Percentiles rank a stretch among this genome's conserved stretches.
These are phyloP conservation scores for Chloropsis cyanopogon DNA, from an alignment of 2,113 vertebrate genomes.

Conservation along the genomic window DNA sequence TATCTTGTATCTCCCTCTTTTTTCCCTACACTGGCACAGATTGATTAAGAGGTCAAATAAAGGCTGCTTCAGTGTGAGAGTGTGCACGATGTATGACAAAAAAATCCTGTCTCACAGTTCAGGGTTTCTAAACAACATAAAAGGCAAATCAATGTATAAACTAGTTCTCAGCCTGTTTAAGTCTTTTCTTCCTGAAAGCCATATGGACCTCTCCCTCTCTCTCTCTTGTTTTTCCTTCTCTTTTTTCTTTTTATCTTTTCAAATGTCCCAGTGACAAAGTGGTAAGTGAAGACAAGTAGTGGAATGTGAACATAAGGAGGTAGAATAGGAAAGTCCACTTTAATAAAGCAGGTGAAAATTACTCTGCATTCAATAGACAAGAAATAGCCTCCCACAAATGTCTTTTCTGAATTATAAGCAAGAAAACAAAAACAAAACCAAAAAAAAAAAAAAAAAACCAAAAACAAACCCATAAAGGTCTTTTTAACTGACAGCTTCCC, in stretches of 20 bases:
- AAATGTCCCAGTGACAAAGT: neutral
- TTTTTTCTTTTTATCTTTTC: neutral
- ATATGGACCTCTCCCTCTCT: neutral
- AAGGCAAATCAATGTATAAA: conserved; percentile 72
- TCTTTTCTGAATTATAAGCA: neutral
- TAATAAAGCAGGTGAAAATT: neutral
- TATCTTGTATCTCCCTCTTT: conserved; percentile 62
- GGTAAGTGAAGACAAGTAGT: neutral
- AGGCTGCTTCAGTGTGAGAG: conserved; percentile 58
- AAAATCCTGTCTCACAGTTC: conserved; percentile 60
- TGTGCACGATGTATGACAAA: conserved; percentile 62
- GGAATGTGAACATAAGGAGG: neutral
- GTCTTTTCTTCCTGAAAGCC: conserved; percentile 33
- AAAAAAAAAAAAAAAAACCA: fast-evolving
- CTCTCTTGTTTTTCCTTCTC: neutral
- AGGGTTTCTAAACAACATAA: conserved; percentile 54
- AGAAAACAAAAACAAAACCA: fast-evolving
- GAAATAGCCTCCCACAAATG: neutral
- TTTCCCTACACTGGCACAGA: conserved; percentile 44
- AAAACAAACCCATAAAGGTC: neutral
- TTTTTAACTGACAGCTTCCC: neutral
- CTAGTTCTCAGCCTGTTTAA: conserved; percentile 39
- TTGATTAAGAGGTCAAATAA: conserved; percentile 80
- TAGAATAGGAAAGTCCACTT: neutral
- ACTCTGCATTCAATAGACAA: neutral